These are phyloP conservation scores for Campylomormyrus tamandua DNA, from an alignment of 2,113 vertebrate species.

Conservation along the genomic window DNA sequence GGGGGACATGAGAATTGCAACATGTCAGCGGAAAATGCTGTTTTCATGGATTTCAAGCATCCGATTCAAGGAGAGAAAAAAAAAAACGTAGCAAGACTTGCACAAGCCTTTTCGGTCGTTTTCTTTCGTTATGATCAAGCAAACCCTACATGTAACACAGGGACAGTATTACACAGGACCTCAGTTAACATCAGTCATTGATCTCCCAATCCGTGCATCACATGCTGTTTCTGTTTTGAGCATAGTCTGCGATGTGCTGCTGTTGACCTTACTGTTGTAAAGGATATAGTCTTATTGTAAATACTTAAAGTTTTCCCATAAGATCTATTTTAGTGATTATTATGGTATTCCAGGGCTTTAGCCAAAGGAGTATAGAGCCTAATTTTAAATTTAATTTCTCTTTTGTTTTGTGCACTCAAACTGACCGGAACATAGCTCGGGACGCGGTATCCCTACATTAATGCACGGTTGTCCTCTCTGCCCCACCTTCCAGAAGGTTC, in stretches of 20 bases:
- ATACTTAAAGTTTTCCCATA: constrained; percentile 52
- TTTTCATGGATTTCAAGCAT: not conserved
- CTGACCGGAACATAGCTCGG: constrained; percentile 42
- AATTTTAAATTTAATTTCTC: constrained; percentile 21
- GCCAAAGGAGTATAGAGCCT: constrained; percentile 63
- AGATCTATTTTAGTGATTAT: constrained; percentile 71
- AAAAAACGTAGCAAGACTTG: constrained; percentile 39
- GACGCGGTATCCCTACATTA: constrained; percentile 48
- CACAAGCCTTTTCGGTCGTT: constrained; percentile 39
- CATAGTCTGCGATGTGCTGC: constrained; percentile 52
- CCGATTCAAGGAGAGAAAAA: not conserved
- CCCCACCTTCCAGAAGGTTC: constrained; percentile 16
- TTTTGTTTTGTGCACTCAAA: constrained; percentile 42
- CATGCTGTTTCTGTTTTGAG: constrained; percentile 25
- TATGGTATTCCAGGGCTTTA: constrained; percentile 54
- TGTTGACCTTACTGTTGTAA: constrained; percentile 59
- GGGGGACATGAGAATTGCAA: not conserved
- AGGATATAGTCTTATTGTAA: constrained; percentile 41
- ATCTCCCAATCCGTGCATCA: constrained; percentile 24
- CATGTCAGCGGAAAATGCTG: not conserved
- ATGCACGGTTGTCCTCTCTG: constrained; percentile 25
- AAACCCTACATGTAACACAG: constrained; percentile 51
- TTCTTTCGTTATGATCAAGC: constrained; percentile 34
- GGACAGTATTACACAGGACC: constrained; percentile 62
- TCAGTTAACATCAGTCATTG: constrained; percentile 39